phyloP scores from a whole-genome alignment of 2,113 vertebrate genomes.

The Pitta sordida region DNA sequence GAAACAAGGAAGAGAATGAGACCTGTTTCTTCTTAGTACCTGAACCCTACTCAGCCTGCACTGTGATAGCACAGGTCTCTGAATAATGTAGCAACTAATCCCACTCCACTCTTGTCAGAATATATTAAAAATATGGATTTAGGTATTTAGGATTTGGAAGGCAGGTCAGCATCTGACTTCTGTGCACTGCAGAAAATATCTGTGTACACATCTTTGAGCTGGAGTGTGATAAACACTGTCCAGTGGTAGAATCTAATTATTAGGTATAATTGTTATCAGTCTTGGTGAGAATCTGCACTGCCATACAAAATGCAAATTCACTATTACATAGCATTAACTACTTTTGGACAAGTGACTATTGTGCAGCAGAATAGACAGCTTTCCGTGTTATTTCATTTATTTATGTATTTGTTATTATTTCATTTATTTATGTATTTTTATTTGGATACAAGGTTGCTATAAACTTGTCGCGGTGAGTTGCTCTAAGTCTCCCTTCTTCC shows the following conservation, averaged over 20 bases:
- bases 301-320: neutral
- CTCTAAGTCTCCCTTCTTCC: neutral
- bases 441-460: neutral
- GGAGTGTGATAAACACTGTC: neutral
- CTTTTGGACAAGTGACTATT: neutral
- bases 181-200: neutral
- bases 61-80: neutral
- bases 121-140: neutral
- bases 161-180: neutral
- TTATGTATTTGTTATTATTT: neutral
- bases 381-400: neutral
- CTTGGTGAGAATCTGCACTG: neutral
- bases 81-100: neutral
- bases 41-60: neutral
- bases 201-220: neutral
- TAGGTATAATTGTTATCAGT: neutral
- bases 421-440: neutral
- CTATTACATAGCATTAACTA: neutral
- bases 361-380: neutral
- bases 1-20: neutral
- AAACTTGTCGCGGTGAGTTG: neutral
- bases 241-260: neutral
- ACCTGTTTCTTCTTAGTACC: neutral
- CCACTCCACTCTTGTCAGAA: neutral
- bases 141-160: neutral